These are phyloP conservation scores for Gryllus longicercus DNA, from an alignment of 2,888 invertebrate species.

Conservation along the genomic window DNA sequence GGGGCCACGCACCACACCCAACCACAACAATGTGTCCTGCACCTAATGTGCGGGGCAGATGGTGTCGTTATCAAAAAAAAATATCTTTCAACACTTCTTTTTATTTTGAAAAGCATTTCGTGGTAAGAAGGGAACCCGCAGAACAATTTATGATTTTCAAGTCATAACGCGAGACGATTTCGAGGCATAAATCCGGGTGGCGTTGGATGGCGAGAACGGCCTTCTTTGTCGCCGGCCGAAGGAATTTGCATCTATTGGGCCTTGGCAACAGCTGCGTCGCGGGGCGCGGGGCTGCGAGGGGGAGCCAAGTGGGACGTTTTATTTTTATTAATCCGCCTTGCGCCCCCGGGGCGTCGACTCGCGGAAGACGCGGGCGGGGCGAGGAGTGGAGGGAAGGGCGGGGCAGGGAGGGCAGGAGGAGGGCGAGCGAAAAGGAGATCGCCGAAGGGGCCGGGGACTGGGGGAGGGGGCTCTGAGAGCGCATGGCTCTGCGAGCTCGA, in stretches of 20 bases:
- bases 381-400: neutral
- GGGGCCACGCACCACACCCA: neutral
- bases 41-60: neutral
- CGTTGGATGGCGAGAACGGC: neutral
- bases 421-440: neutral
- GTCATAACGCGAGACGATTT: slow-evolving; percentile 17
- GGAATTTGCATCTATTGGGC: slow-evolving; percentile 17
- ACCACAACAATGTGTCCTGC: neutral
- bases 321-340: slow-evolving; percentile 8
- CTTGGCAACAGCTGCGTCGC: neutral
- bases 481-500: no score
- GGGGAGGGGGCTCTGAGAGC: no score
- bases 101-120: neutral
- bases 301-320: neutral
- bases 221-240: slow-evolving; percentile 3
- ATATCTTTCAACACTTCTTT: neutral
- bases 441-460: neutral
- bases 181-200: neutral
- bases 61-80: neutral
- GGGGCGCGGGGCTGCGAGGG: neutral
- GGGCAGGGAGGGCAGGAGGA: neutral
- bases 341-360: neutral
- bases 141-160: slow-evolving; percentile 1
- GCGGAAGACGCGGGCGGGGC: no score
- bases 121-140: neutral